These are phyloP conservation scores for Parelbella ahira DNA, from an alignment of 2,888 invertebrate species.

Conservation along the genomic window DNA sequence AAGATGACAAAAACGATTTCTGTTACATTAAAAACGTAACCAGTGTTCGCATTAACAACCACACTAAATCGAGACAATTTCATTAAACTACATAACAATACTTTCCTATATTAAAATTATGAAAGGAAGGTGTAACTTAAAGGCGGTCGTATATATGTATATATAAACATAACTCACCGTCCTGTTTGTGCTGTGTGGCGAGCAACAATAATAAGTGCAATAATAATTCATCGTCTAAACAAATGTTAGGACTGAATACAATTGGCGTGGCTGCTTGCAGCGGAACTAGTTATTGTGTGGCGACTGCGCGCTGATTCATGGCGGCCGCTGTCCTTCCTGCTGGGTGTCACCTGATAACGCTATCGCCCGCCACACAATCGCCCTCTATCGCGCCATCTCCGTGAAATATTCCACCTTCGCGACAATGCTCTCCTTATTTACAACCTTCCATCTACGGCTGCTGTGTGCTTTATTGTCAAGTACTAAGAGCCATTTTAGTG, in stretches of 20 bases:
- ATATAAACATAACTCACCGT: no score
- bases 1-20: no score
- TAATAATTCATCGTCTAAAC: constrained; percentile 32
- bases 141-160: no score
- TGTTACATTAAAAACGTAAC: no score
- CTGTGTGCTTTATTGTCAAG: not conserved
- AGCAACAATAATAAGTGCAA: constrained; percentile 11
- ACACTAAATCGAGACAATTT: no score
- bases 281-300: constrained; percentile 41
- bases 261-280: constrained; percentile 31
- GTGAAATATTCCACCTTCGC: constrained; percentile 68
- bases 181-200: not conserved
- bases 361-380: constrained; percentile 56
- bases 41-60: no score
- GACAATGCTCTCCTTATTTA: constrained; percentile 42
- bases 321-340: constrained; percentile 61
- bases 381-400: constrained; percentile 68
- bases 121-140: no score
- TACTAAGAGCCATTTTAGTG: constrained; percentile 31
- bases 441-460: constrained; percentile 24
- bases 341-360: constrained; percentile 52
- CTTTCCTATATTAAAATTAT: no score
- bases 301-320: constrained; percentile 60
- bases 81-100: no score
- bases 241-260: constrained; percentile 37